A percentile compares a stretch with the other conserved stretches of the same genome.
phyloP scores from a whole-genome alignment of 2,888 invertebrate genomes.

The Nomada goodeniana region DNA sequence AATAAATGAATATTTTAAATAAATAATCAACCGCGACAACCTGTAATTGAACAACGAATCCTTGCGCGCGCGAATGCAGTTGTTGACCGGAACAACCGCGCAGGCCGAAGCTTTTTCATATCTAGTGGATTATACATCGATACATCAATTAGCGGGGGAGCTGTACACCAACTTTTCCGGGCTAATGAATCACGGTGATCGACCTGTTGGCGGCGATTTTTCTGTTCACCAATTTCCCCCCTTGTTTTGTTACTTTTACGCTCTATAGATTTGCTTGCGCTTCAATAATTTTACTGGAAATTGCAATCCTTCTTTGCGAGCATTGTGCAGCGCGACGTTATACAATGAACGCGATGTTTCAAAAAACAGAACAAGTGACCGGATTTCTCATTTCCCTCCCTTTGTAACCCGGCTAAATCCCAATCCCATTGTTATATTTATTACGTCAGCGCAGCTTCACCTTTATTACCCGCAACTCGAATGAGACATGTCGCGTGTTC shows the following conservation, averaged over 20 bases:
- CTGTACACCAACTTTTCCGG: neutral
- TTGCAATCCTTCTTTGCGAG: too few relatives aligned
- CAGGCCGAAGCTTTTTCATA: slow-evolving; percentile 14
- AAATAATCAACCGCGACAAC: slow-evolving; percentile 24
- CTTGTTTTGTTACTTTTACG: neutral
- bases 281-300: too few relatives aligned
- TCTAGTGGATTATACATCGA: slow-evolving; percentile 13
- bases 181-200: slow-evolving; percentile 27
- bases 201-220: neutral
- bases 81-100: neutral
- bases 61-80: slow-evolving; percentile 8
- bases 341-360: too few relatives aligned
- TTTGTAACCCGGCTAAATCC: neutral
- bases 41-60: slow-evolving; percentile 48
- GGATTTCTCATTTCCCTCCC: too few relatives aligned
- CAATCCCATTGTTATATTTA: slow-evolving; percentile 1
- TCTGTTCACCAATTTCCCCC: neutral
- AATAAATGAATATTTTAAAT: slow-evolving; percentile 51
- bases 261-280: too few relatives aligned
- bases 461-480: too few relatives aligned
- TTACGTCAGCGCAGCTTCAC: neutral
- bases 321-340: too few relatives aligned
- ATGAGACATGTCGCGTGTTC: neutral
- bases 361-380: too few relatives aligned
- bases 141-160: slow-evolving; percentile 31